A percentile compares a stretch with the other conserved stretches of the same genome.
These are phyloP conservation scores for Zaprionus davidi DNA, from an alignment of 1,140 invertebrate genomes.

Conservation along the genomic window DNA sequence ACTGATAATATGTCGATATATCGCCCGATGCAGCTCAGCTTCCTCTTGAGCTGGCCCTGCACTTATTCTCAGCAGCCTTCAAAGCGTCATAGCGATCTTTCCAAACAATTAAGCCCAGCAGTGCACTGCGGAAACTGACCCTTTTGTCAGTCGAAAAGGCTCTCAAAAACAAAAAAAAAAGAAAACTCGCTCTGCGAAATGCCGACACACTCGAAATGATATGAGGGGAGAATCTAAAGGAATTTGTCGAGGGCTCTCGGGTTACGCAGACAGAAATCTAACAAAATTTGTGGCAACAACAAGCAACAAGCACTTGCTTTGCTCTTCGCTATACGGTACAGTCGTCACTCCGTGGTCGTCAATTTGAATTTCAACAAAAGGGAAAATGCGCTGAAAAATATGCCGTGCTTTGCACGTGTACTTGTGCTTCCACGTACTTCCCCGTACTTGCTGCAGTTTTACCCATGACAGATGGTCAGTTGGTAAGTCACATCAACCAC, in stretches of 20 bases:
- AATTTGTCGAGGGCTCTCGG: conserved; percentile 65
- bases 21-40: not conserved
- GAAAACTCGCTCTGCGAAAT: conserved; percentile 40
- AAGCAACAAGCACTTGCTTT: conserved; percentile 57
- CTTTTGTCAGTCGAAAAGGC: conserved; percentile 43
- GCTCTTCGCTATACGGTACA: conserved; percentile 51
- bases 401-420: conserved; percentile 43
- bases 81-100: conserved; percentile 51
- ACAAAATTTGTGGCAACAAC: conserved; percentile 56
- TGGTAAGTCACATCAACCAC: conserved; percentile 76
- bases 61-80: not conserved
- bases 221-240: conserved; percentile 62
- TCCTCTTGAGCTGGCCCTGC: not conserved
- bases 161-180: conserved; percentile 19
- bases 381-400: conserved; percentile 47
- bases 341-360: conserved; percentile 52
- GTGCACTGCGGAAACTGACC: conserved; percentile 27
- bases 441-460: conserved; percentile 28
- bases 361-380: conserved; percentile 59
- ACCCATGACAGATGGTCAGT: conserved; percentile 77
- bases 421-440: conserved; percentile 11
- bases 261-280: conserved; percentile 74
- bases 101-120: conserved; percentile 66
- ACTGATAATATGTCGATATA: conserved; percentile 1
- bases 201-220: conserved; percentile 66